Evolutionary conservation across 37 sponge, comb jelly and placozoan genomes (phyloP), one percentile per base, ranked within the genome.

Genomic region (Crambe crambe): DNA sequence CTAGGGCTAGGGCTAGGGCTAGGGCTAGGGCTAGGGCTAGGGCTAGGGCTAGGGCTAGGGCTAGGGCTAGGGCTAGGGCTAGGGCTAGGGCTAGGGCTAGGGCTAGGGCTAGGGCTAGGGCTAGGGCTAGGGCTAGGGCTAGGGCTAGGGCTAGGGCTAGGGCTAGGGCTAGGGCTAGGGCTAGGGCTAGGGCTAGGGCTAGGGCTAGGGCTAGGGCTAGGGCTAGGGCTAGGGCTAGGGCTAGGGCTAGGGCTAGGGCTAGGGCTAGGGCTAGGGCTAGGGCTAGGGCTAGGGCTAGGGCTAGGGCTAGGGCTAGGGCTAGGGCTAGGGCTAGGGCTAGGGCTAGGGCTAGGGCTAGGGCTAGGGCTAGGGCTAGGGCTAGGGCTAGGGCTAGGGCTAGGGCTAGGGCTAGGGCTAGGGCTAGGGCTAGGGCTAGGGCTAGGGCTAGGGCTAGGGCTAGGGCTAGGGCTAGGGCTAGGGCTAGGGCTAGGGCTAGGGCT

Each of bases 31-130:
- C 12, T 47, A 47, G 51, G 51, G 51, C 51, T 47, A 12, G 51
- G 51, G 51, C 51, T 47, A 12, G 51, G 51, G 10, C 51, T 47
- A 6, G 12, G 51, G 10, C 51, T 47, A 47, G 6, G 12, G 51
- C 51, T 47, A 47, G 51, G 51, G 51, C 61, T 22, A 6, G 61
- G n/a, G 21, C 17, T 60, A 23, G 61, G 61, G 61, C 61, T 60
- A 60, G 61, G 27, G 61, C 61, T 60, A 60, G 61, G 61, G 61
- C 26, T 25, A 26, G 27, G 61, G 61, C 61, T 60, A 60, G 61
- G 61, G 61, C 51, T 47, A 47, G 51, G 51, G 51, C 51, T 47
- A 47, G 51, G 51, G 51, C 51, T 47, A 47, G 51, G 12, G 51
- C 12, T 15, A 47, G 51, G 6, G 51, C 12, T 47, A 47, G 51